These are phyloP conservation scores for Gymnorhina tibicen DNA, from an alignment of 2,113 vertebrate genomes.

Conservation along the genomic window DNA sequence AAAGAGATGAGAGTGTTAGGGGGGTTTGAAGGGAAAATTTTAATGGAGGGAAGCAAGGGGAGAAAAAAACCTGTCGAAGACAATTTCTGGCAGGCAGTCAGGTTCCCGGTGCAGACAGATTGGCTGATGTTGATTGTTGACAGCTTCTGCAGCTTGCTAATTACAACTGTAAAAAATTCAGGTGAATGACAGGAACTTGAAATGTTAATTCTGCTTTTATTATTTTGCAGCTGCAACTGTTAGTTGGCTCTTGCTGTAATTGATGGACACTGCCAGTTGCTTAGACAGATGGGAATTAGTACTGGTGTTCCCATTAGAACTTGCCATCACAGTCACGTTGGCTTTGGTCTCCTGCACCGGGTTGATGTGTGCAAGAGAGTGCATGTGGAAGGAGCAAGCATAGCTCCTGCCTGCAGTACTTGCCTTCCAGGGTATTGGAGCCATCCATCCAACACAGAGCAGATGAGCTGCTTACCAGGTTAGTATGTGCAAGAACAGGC, in stretches of 20 bases:
- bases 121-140: constrained; percentile 70
- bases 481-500: background rate
- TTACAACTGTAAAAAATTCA: constrained; percentile 82
- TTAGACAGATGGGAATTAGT: constrained; percentile 89
- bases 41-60: background rate
- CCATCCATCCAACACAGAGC: background rate
- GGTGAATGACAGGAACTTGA: constrained; percentile 85
- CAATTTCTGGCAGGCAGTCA: constrained; percentile 11
- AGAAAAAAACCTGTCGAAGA: constrained; percentile 1
- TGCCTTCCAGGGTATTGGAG: background rate
- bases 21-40: constrained; percentile 1
- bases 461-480: background rate
- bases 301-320: constrained; percentile 84
- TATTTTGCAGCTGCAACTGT: constrained; percentile 85
- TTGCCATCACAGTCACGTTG: constrained; percentile 70
- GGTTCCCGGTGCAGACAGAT: constrained; percentile 44
- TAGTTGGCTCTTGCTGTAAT: constrained; percentile 84
- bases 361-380: background rate
- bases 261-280: constrained; percentile 90
- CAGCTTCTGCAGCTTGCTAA: constrained; percentile 75
- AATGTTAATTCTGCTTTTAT: constrained; percentile 84
- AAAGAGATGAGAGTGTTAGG: background rate
- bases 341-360: background rate
- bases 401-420: background rate
- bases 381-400: background rate